Percentiles rank a stretch among this genome's conserved stretches.
phyloP scores from a whole-genome alignment of 2,113 vertebrate genomes.

The Urocitellus parryii region DNA sequence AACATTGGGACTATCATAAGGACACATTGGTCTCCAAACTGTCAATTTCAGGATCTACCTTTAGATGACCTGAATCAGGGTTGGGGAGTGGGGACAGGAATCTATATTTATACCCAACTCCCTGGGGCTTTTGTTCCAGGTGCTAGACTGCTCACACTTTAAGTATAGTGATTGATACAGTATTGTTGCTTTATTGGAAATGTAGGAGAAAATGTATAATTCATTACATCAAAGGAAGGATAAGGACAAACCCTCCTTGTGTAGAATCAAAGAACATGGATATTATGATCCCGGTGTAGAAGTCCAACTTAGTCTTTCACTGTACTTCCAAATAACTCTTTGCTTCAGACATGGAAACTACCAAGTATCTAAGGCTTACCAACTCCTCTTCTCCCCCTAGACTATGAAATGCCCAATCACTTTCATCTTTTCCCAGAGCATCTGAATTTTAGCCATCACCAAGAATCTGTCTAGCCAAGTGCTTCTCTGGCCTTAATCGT shows the following conservation, averaged over 20 bases:
- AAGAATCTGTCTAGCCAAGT: not conserved
- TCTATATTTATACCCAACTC: not conserved
- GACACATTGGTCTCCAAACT: not conserved
- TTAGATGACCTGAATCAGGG: not conserved
- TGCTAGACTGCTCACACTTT: not conserved
- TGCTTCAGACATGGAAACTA: not conserved
- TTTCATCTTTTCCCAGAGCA: not conserved
- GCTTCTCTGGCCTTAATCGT: not conserved
- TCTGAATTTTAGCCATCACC: not conserved
- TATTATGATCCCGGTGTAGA: not conserved
- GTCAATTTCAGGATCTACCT: not conserved
- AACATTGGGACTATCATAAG: not conserved
- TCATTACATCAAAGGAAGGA: not conserved
- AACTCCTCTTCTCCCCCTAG: not conserved
- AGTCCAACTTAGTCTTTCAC: not conserved
- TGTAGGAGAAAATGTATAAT: not conserved
- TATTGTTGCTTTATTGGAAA: not conserved
- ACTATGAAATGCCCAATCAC: not conserved
- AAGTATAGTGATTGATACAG: not conserved
- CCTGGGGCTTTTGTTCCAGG: not conserved
- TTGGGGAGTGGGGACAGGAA: not conserved
- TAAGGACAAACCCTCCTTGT: not conserved
- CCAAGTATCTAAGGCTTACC: not conserved
- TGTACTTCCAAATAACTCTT: not conserved
- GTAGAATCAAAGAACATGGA: not conserved